Base-by-base conservation (phyloP, 1,140 invertebrate genomes). In the Ostrea denselamellosa region DNA sequence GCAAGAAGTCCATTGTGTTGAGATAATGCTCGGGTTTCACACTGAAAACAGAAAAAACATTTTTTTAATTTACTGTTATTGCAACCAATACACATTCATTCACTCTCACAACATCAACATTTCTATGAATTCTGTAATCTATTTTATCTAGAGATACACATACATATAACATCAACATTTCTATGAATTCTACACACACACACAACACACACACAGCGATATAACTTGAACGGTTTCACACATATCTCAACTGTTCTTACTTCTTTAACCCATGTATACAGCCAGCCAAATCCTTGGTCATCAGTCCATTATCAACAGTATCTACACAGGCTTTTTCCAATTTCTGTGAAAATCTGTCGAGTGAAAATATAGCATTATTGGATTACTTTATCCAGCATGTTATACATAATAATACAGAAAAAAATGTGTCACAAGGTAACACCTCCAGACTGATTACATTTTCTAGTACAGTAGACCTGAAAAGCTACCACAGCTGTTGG, bases 241-340 rank as follows among this genome's bases (percentile, higher is more conserved):
- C 34, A 44, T 44, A 44, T 44, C 34, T 44, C 34, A 44, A 52
- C 14, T 85, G 51, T 8, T 92, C 92, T 94, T 91, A 95, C 94
- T 95, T 95, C 88, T 95, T 95, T 9, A 95, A 97, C 88, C 98
- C 98, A 95, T 99, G 98, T 90, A 99, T 98, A 94, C 99, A 99
- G 94, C 99, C 98, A 82, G 99, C 99, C 92, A 99, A 96, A 96
- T 99, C 99, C 95, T 99, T 99, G 44, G 99, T 99, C 98, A 99
- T 99, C 86, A 96, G 96, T 52, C 98, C 99, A 90, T 96, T 95
- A 95, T 99, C 98, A 89, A 99, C 98, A 0, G 98, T 99, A 88
- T 97, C 97, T 85, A 99, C 96, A 95, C 99, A 99, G 8, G 99
- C 98, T 91, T 96, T 96, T 94, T 99, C 95, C 88, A 95, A 90